These are phyloP conservation scores for Pygoscelis adeliae DNA, from an alignment of 2,113 vertebrate species.

Conservation along the genomic window DNA sequence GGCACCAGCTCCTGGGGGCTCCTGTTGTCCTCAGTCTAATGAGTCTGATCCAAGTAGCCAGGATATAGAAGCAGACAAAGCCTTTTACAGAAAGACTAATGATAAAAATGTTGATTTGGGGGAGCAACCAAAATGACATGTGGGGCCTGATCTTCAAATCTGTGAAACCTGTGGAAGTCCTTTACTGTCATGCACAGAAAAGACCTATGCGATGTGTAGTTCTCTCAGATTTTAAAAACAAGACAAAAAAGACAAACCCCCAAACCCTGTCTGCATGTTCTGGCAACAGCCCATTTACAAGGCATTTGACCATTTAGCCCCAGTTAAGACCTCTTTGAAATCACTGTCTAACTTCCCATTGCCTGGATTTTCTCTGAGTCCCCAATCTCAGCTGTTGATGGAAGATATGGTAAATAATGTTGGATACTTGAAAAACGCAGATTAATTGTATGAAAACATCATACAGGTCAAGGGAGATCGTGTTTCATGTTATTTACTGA, in stretches of 20 bases:
- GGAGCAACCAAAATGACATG: neutral
- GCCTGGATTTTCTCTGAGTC: slow-evolving; percentile 5
- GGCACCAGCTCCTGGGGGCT: neutral
- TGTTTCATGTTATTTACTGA: slow-evolving; percentile 50
- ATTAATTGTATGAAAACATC: slow-evolving; percentile 6
- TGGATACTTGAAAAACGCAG: slow-evolving; percentile 12
- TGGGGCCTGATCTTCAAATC: neutral
- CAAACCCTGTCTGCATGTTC: neutral
- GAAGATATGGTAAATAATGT: neutral
- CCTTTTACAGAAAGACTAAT: neutral
- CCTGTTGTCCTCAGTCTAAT: neutral
- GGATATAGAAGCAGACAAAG: neutral
- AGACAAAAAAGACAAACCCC: neutral
- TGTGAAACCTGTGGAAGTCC: neutral
- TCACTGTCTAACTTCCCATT: neutral
- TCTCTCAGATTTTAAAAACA: neutral
- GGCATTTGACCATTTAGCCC: neutral
- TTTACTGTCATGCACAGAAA: neutral
- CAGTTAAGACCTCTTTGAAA: neutral
- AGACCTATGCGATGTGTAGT: neutral
- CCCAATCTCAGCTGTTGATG: slow-evolving; percentile 16
- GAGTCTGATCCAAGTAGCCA: neutral
- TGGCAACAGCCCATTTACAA: neutral
- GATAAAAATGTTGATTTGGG: neutral
- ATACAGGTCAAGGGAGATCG: neutral